phyloP scores from a whole-genome alignment of 2,113 vertebrate genomes.

The Tiliqua scincoides region DNA sequence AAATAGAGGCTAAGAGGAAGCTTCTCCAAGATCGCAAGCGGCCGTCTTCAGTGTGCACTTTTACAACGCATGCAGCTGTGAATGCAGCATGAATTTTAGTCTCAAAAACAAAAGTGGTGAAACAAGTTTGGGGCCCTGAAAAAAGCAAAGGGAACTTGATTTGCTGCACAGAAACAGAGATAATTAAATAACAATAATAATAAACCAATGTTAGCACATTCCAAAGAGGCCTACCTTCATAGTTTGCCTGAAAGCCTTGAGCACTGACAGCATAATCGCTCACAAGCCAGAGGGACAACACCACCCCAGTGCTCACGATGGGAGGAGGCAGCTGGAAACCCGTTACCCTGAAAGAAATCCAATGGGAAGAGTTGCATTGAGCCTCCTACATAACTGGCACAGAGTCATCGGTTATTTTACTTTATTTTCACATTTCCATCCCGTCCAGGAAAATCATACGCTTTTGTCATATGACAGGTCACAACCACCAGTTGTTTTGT shows the following conservation, averaged over 20 bases:
- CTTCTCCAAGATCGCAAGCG: too few relatives aligned
- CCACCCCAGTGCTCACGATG: constrained; percentile 88
- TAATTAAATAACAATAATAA: not conserved
- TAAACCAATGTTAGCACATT: not conserved
- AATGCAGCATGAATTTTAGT: not conserved
- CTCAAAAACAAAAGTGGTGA: not conserved
- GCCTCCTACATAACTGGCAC: fast-evolving
- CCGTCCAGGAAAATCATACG: fast-evolving
- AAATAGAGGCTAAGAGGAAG: too few relatives aligned
- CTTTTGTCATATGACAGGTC: not conserved
- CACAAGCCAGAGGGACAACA: constrained; percentile 90
- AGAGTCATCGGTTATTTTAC: fast-evolving
- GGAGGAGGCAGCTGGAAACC: constrained; percentile 97
- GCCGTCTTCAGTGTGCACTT: too few relatives aligned
- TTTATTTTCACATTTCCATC: not conserved
- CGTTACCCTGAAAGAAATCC: constrained; percentile 87
- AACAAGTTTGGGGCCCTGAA: not conserved
- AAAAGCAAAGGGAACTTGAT: not conserved
- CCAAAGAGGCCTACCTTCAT: constrained; percentile 88
- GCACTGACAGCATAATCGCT: constrained; percentile 98
- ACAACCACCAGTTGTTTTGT: too few relatives aligned
- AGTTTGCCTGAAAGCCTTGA: constrained; percentile 93
- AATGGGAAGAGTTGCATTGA: constrained; percentile 20
- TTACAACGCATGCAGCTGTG: too few relatives aligned
- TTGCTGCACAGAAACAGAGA: not conserved